Evolutionary conservation across 2,797 vertebrate genomes (phyloP).

Genomic region (Channallabes apus): DNA sequence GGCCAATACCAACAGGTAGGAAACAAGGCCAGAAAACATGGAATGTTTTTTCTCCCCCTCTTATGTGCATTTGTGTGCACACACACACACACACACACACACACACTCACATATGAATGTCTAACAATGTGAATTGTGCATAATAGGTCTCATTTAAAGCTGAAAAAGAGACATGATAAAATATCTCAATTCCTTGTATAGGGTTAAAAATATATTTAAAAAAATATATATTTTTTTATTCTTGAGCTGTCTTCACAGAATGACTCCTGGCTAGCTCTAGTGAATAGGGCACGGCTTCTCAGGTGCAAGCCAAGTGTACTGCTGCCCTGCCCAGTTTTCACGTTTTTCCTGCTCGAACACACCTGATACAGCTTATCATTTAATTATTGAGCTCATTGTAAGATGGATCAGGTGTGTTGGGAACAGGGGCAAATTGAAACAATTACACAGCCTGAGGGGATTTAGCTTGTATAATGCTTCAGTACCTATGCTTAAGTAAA

Average conservation of each 20-base stretch:
- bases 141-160: slow-evolving; percentile 45
- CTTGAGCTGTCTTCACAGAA: slow-evolving; percentile 4
- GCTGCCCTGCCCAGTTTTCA: slow-evolving; percentile 17
- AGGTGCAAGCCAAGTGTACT: neutral
- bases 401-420: slow-evolving; percentile 27
- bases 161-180: neutral
- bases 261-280: slow-evolving; percentile 6
- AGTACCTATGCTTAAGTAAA: slow-evolving; percentile 41
- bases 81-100: too few species aligned
- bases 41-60: too few species aligned
- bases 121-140: too few species aligned
- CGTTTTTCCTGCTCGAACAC: slow-evolving; percentile 21
- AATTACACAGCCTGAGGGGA: slow-evolving; percentile 18
- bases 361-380: slow-evolving; percentile 32
- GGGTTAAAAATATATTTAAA: neutral
- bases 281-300: neutral
- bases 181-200: too few species aligned
- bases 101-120: too few species aligned
- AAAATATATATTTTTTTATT: too few species aligned
- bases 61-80: too few species aligned
- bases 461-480: slow-evolving; percentile 25
- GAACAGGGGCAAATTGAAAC: slow-evolving; percentile 18
- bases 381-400: slow-evolving; percentile 26
- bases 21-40: too few species aligned
- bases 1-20: too few species aligned